Conservation (phyloP, 1,140 invertebrate genomes). For the Oedothorax gibbosus region DNA sequence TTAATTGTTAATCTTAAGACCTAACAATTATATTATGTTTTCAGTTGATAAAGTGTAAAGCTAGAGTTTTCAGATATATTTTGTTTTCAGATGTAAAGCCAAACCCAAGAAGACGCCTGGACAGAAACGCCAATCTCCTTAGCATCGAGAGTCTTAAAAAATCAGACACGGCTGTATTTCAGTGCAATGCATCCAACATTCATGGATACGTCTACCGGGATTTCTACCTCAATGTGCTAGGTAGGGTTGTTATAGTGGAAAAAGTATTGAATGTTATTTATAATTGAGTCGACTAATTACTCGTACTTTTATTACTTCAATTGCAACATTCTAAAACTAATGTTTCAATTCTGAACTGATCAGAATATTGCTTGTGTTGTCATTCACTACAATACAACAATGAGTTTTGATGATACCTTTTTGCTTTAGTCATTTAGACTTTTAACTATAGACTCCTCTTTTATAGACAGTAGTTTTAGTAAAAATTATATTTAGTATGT, state of each 20-base stretch:
- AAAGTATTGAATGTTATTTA: too few species aligned
- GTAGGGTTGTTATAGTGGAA: slow-evolving; percentile 67
- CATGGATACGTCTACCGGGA: slow-evolving; percentile 98
- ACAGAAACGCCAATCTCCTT: slow-evolving; percentile 75
- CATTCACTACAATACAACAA: too few species aligned
- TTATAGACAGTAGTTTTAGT: too few species aligned
- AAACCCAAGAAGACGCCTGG: slow-evolving; percentile 77
- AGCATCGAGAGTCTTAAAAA: slow-evolving; percentile 85
- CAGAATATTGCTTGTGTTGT: too few species aligned
- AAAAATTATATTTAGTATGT: too few species aligned
- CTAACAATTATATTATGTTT: slow-evolving; percentile 54
- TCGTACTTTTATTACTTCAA: too few species aligned
- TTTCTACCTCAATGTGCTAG: slow-evolving; percentile 95
- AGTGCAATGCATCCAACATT: slow-evolving; percentile 98
- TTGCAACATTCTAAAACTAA: too few species aligned
- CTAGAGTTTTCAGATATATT: neutral
- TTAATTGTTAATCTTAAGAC: neutral
- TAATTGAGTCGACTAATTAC: too few species aligned
- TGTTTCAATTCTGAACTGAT: too few species aligned
- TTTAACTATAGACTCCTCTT: too few species aligned
- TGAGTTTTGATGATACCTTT: too few species aligned
- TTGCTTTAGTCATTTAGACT: too few species aligned
- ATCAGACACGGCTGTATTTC: slow-evolving; percentile 95
- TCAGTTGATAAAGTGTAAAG: slow-evolving; percentile 76
- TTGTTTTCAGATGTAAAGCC: slow-evolving; percentile 73